These are phyloP conservation scores for Takifugu bimaculatus DNA, from an alignment of 2,113 vertebrate genomes.

Conservation along the genomic window DNA sequence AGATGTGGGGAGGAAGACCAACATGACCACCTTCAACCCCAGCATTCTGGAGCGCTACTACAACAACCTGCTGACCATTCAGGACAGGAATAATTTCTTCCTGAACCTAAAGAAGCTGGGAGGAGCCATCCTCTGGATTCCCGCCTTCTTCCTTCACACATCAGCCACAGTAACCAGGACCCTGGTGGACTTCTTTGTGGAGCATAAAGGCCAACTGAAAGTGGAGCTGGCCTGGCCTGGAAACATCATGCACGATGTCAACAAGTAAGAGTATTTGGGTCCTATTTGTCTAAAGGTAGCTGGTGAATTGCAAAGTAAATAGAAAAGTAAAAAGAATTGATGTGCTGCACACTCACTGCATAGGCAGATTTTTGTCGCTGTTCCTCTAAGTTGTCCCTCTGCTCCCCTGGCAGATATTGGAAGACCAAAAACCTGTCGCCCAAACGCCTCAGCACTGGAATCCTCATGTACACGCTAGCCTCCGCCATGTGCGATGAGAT, in stretches of 20 bases:
- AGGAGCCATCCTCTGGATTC: slow-evolving; percentile 95
- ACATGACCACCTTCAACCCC: slow-evolving; percentile 97
- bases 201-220: slow-evolving; percentile 91
- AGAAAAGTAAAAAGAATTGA: too few relatives aligned
- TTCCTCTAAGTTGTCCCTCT: not conserved
- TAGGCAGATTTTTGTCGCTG: not conserved
- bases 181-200: slow-evolving; percentile 96
- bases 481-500: slow-evolving; percentile 93
- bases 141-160: slow-evolving; percentile 96
- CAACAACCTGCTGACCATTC: slow-evolving; percentile 96
- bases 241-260: slow-evolving; percentile 97
- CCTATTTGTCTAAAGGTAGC: too few relatives aligned
- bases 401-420: slow-evolving; percentile 83
- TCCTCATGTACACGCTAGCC: slow-evolving; percentile 95
- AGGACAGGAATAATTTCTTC: slow-evolving; percentile 98
- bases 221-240: slow-evolving; percentile 96
- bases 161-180: slow-evolving; percentile 95
- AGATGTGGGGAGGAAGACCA: slow-evolving; percentile 94
- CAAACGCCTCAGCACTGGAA: slow-evolving; percentile 96
- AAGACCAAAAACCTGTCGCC: slow-evolving; percentile 93
- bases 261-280: slow-evolving; percentile 78
- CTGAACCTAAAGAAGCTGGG: slow-evolving; percentile 95
- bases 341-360: too few relatives aligned
- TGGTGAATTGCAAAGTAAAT: too few relatives aligned
- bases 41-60: slow-evolving; percentile 98